Evolutionary conservation across 2,797 vertebrate species (phyloP).

Genomic region (Numenius phaeopus): DNA sequence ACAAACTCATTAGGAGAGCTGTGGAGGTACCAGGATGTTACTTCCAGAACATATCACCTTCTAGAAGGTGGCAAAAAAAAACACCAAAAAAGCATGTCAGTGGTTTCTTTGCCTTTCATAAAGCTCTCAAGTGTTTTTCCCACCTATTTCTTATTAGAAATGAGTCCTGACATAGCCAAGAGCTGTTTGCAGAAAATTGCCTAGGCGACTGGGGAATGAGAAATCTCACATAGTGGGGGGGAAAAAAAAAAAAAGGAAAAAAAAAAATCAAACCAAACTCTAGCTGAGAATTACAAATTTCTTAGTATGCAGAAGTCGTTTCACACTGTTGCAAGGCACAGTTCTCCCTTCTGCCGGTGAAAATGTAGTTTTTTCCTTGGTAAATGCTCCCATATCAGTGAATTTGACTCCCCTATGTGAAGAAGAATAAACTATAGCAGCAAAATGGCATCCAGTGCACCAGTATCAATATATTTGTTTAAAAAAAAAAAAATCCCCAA

Average conservation of each 20-base stretch:
- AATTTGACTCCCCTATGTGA: not conserved
- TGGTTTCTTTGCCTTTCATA: not conserved
- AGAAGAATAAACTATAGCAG: not conserved
- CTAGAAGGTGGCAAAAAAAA: not conserved
- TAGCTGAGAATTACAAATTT: slow-evolving; percentile 16
- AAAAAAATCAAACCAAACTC: not conserved
- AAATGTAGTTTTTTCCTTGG: not conserved
- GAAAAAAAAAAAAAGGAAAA: not conserved
- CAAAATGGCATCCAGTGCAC: not conserved
- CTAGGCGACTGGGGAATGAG: not conserved
- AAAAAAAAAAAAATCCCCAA: not conserved
- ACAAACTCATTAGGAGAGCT: not conserved
- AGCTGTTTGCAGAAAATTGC: slow-evolving; percentile 36
- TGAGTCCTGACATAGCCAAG: not conserved
- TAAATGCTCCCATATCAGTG: not conserved
- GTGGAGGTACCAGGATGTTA: not conserved
- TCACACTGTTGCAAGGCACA: not conserved
- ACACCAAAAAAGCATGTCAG: not conserved
- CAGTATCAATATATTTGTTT: not conserved
- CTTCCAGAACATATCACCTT: not conserved
- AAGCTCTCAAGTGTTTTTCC: not conserved
- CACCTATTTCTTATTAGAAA: not conserved
- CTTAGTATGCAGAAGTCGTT: not conserved
- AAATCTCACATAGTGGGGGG: not conserved
- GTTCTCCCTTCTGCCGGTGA: not conserved